Evolutionary conservation across 2,113 vertebrate genomes (phyloP).

Genomic region (Chaetops frenatus): DNA sequence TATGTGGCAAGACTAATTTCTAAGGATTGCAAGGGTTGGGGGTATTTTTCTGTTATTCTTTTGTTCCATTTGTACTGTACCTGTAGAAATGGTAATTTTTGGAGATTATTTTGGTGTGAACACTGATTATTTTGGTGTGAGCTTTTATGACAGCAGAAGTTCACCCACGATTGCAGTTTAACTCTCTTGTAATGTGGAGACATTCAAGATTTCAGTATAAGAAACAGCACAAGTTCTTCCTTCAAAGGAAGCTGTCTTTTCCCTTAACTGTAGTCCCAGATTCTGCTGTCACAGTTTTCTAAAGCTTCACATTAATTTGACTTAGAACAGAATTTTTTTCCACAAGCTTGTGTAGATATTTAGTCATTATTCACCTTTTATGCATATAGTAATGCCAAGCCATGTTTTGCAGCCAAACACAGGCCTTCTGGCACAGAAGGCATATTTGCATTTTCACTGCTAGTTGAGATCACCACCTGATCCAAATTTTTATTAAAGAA

Average conservation of each 20-base stretch:
- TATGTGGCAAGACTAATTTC: background rate
- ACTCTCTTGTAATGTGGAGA: background rate
- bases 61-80: background rate
- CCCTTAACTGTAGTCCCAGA: background rate
- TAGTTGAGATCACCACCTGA: background rate
- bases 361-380: background rate
- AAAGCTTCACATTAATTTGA: background rate
- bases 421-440: background rate
- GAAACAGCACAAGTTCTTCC: background rate
- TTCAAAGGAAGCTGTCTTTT: background rate
- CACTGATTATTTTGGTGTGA: background rate
- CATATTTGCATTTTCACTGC: background rate
- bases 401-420: background rate
- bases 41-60: background rate
- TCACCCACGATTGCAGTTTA: background rate
- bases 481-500: background rate
- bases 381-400: background rate
- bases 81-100: background rate
- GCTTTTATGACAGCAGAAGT: background rate
- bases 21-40: background rate
- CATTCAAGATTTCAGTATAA: background rate
- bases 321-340: background rate
- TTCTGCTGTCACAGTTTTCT: background rate
- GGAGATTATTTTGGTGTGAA: background rate
- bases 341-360: background rate